phyloP scores from a whole-genome alignment of 1,140 invertebrate genomes.

The Portunus trituberculatus region DNA sequence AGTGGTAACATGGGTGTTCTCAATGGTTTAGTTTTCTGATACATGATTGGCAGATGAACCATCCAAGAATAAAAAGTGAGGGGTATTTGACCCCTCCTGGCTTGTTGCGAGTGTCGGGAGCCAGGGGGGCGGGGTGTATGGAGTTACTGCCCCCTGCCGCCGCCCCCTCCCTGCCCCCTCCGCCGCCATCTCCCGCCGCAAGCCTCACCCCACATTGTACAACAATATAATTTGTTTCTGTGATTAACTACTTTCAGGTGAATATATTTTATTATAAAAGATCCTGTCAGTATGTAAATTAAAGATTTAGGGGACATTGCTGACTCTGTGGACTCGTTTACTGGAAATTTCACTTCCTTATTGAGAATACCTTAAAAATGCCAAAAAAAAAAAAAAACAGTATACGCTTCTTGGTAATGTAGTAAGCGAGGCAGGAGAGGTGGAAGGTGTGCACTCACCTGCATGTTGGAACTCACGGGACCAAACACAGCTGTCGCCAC shows the following conservation, averaged over 20 bases:
- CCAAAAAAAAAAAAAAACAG: neutral
- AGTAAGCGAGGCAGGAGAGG: neutral
- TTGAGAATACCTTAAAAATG: neutral
- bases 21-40: neutral
- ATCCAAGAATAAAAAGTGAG: neutral
- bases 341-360: neutral
- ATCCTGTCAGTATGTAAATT: neutral
- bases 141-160: neutral
- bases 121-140: too few species aligned
- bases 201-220: conserved; percentile 16
- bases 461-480: conserved; percentile 75
- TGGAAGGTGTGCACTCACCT: conserved; percentile 34
- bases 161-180: neutral
- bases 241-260: neutral
- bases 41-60: neutral
- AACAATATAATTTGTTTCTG: neutral
- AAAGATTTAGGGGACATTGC: neutral
- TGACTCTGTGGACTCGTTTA: neutral
- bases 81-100: neutral
- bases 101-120: neutral
- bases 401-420: neutral
- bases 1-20: neutral
- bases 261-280: neutral
- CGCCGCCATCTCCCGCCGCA: neutral
- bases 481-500: conserved; percentile 64